Conservation (phyloP, 2,113 vertebrate genomes). For the Aptenodytes forsteri region DNA sequence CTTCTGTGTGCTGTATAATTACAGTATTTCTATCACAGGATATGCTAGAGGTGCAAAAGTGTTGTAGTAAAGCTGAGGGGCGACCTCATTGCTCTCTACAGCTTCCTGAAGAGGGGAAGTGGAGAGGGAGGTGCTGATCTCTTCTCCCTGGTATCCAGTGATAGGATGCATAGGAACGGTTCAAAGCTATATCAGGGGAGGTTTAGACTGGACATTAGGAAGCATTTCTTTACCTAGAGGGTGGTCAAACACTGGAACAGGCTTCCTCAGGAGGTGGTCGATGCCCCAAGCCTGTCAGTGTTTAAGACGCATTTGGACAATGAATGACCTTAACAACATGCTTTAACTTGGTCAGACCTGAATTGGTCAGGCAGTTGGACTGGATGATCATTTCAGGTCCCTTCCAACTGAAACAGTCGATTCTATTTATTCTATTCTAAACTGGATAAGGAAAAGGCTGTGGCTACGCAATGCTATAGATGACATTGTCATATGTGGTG, state of each 20-base stretch:
- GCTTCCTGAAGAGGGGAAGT: background rate
- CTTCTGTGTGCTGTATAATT: background rate
- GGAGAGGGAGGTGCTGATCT: background rate
- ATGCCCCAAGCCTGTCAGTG: background rate
- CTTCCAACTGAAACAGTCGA: background rate
- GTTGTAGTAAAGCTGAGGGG: background rate
- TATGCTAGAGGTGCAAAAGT: background rate
- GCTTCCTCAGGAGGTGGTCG: background rate
- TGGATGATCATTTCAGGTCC: background rate
- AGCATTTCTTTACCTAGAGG: background rate
- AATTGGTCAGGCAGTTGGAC: background rate
- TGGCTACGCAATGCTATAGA: accelerated
- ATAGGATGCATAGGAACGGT: accelerated
- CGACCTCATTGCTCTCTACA: background rate
- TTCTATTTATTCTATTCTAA: background rate
- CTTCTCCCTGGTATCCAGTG: background rate
- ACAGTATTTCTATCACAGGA: background rate
- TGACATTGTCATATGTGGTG: background rate
- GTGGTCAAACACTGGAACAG: background rate
- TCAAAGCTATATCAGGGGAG: background rate
- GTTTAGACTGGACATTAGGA: background rate
- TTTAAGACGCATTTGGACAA: background rate
- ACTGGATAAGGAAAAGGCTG: background rate
- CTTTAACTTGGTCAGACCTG: background rate
- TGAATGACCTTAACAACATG: background rate